Conservation (phyloP, 30 jellyfish, hydroid and myxozoan species). For the Turritopsis rubra region DNA sequence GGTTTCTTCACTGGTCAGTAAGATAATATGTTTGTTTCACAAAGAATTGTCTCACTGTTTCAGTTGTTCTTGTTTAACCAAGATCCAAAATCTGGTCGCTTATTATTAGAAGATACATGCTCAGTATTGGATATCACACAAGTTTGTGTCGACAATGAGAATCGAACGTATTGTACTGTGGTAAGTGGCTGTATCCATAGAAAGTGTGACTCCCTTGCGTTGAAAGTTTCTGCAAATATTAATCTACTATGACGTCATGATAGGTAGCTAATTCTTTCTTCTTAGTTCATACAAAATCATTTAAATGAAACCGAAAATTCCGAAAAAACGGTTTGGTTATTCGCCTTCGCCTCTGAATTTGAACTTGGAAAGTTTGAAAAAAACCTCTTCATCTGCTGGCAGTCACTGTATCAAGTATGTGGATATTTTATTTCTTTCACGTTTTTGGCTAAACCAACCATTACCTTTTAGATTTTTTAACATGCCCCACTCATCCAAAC, state of each 20-base stretch:
- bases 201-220: background rate
- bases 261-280: background rate
- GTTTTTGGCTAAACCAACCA: too few species aligned
- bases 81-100: conserved; percentile 46
- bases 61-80: conserved; percentile 61
- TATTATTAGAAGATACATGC: conserved; percentile 49
- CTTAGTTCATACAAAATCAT: conserved; percentile 60
- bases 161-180: conserved; percentile 66
- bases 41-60: too few species aligned
- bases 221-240: too few species aligned
- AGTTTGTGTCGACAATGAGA: conserved; percentile 75
- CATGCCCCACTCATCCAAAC: too few species aligned
- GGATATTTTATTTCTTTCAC: too few species aligned
- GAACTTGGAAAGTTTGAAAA: conserved; percentile 96
- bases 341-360: conserved; percentile 64
- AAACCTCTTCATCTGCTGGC: conserved; percentile 76
- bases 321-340: conserved; percentile 57
- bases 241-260: background rate
- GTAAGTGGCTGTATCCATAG: conserved; percentile 29
- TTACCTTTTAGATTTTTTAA: too few species aligned
- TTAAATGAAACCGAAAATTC: conserved; percentile 35
- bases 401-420: conserved; percentile 70
- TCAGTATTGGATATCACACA: conserved; percentile 63
- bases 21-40: too few species aligned
- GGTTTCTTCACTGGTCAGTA: too few species aligned